phyloP scores from a whole-genome alignment of 1,140 invertebrate genomes.

The Pseudomyrmex pallidus region DNA sequence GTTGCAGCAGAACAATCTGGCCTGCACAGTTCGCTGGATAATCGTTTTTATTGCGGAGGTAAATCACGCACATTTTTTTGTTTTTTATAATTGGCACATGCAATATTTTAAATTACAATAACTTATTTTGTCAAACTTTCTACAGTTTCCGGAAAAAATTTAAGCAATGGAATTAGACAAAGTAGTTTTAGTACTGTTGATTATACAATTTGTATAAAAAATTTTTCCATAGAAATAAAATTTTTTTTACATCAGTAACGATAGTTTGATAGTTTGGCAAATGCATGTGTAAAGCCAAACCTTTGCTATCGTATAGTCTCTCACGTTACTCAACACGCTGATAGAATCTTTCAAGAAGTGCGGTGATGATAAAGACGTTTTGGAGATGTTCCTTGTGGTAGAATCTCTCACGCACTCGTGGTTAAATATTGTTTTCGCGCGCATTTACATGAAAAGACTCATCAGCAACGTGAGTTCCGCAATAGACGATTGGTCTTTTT shows the following conservation, averaged over 20 bases:
- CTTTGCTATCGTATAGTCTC: conserved; percentile 34
- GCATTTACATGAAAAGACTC: conserved; percentile 40
- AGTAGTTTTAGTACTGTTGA: not conserved
- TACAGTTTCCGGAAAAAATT: too few species aligned
- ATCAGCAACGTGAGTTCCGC: conserved; percentile 24
- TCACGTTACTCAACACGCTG: conserved; percentile 6
- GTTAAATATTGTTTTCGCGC: conserved; percentile 17
- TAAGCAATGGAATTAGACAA: too few species aligned
- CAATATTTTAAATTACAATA: too few species aligned
- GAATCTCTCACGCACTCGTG: not conserved
- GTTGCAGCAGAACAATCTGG: conserved; percentile 12
- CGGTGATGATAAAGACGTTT: not conserved
- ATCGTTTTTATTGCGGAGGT: conserved; percentile 13
- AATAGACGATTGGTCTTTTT: conserved; percentile 33
- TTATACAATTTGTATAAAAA: not conserved
- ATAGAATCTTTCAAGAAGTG: conserved; percentile 17
- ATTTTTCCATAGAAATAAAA: not conserved
- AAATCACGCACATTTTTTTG: not conserved
- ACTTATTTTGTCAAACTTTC: too few species aligned
- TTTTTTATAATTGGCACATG: too few species aligned
- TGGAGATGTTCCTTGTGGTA: conserved; percentile 15
- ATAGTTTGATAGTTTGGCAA: not conserved
- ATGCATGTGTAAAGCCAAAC: conserved; percentile 4
- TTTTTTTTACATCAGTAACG: conserved; percentile 11
- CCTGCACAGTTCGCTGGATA: conserved; percentile 37